A percentile compares a stretch with the other conserved stretches of the same genome.
Conservation (phyloP, 2,797 vertebrate species). For the Sebastiscus tertius region DNA sequence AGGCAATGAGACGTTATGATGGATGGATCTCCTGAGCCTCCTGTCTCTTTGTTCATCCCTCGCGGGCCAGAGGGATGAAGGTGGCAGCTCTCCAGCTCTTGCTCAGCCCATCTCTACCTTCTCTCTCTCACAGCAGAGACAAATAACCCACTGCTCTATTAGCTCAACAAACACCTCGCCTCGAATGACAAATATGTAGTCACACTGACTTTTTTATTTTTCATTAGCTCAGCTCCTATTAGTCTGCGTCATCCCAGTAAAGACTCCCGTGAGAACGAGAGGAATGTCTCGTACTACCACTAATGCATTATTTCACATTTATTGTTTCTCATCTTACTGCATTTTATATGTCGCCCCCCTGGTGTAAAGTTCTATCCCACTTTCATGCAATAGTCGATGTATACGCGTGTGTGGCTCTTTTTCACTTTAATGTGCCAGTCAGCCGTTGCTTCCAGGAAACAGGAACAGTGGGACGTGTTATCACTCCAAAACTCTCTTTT, state of each 20-base stretch:
- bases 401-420: conserved; percentile 28
- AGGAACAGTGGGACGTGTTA: conserved; percentile 33
- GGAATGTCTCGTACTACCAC: not conserved
- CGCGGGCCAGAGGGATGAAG: conserved; percentile 51
- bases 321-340: conserved; percentile 28
- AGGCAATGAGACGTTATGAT: conserved; percentile 59
- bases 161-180: conserved; percentile 61
- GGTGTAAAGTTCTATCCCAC: conserved; percentile 21
- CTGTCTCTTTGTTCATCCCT: conserved; percentile 65
- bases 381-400: conserved; percentile 23
- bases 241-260: conserved; percentile 31
- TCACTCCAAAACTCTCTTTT: conserved; percentile 13
- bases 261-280: conserved; percentile 24
- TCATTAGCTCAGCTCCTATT: conserved; percentile 41
- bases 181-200: conserved; percentile 49
- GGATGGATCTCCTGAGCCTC: conserved; percentile 64
- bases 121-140: conserved; percentile 15
- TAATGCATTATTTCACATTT: conserved; percentile 43
- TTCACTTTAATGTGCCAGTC: conserved; percentile 55
- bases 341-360: conserved; percentile 36
- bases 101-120: conserved; percentile 22
- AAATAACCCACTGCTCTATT: conserved; percentile 58
- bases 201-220: conserved; percentile 48
- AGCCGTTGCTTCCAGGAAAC: conserved; percentile 42
- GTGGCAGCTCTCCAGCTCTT: conserved; percentile 66